Base-by-base conservation (phyloP, 2,797 vertebrate species). In the Schizopygopsis pylzovi region DNA sequence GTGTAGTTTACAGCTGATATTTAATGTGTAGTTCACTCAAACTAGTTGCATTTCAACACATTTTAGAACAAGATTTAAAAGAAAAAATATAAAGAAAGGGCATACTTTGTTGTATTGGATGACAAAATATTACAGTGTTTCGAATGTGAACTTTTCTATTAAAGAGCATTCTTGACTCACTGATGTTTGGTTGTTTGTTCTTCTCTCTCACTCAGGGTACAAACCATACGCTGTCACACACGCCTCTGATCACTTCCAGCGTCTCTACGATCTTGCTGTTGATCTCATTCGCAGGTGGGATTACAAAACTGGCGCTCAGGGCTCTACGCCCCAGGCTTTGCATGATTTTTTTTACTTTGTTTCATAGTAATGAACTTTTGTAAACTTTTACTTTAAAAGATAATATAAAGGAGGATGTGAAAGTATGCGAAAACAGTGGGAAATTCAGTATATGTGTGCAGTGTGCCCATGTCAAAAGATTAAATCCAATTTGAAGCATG, bases 181-280 rank as follows among this genome's bases (percentile, higher is more conserved):
- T 2, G 12, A 41, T 59, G 10, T 52, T 37, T 76, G 12, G 28
- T 6, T 67, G 25, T 63, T 18, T 72, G 13, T 52, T 70, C 1
- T 28, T 76, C 1, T 76, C 3, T 18, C 4, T 85, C 56, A 33
- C 73, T 71, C 88, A 99, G 98, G 98, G 79, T 99, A 99, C 85
- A 90, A 93, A 86, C 98, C 98, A 0, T 96, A 96, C 52, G 92
- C 89, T 0, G 93, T 99, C 91, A 99, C 98, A 0, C 97, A 99
- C 0, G 98, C 98, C 0, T 99, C 98, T 0, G 98, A 99, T 93
- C 95, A 99, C 93, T 99, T 99, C 73, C 96, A 97, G 89, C 93
- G 96, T 86, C 96, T 99, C 10, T 99, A 98, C 12, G 91, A 94
- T 39, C 97, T 98, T 90, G 98, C 98, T 8, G 89, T 98, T 92